Base-by-base conservation (phyloP, 1,140 invertebrate species). In the Aricia agestis region DNA sequence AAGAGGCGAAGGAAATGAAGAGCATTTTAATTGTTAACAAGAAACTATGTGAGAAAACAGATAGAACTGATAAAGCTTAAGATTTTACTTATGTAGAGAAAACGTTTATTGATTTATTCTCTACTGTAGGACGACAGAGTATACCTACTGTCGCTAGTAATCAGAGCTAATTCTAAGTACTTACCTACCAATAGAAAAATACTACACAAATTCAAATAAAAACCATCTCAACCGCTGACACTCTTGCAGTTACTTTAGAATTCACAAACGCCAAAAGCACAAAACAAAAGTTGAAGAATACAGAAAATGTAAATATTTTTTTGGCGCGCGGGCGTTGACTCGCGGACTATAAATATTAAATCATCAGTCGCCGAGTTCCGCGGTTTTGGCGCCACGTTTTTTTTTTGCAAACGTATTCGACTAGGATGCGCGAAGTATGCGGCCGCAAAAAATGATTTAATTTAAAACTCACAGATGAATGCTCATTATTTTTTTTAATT, bases 281-380 rank as follows among this genome's bases (percentile, higher is more conserved):
- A 52, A 52, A 52, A 52, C 45, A 52, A 52, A 52, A 13, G 45
- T 52, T 52, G 1, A 15, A 4, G 7, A 52, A 52, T 52, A 52
- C 45, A 75, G 82, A 79, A 82, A 83, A 85, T 85, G 82, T 78
- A 82, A 85, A 82, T 84, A 82, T 84, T 82, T 77, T 83, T 83
- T 84, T 83, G 79, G 73, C 72, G 74, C 32, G 77, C 79, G 85
- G 86, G 71, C 82, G 73, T 84, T 84, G 86, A 84, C 84, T 82
- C 76, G 57, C 42, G 71, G 41, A 69, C 70, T 70, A 83, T 78
- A 80, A 82, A 83, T 80, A 81, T 52, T 52, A 80, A 74, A 77
- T 70, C 69, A 76, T 78, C 72, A 66, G 72, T 77, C 71, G 66
- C 74, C 70, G 69, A 72, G 78, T 79, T 87, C 73, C 76, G 83